These are phyloP conservation scores for Zelleria hepariella DNA, from an alignment of 2,888 invertebrate genomes.

Conservation along the genomic window DNA sequence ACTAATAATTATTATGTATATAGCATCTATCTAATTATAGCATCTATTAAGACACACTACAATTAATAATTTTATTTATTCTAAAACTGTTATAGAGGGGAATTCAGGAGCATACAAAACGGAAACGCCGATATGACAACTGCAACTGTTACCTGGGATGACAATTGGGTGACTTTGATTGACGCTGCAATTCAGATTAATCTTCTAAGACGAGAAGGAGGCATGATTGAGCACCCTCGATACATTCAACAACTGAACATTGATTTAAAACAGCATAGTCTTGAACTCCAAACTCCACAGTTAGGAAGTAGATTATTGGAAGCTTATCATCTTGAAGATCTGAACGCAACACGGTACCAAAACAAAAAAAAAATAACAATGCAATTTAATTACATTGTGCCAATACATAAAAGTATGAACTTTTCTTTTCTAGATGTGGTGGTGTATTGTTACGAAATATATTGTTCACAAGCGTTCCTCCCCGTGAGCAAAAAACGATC, in stretches of 20 bases:
- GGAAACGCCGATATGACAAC: conserved; percentile 7
- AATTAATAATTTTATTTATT: too few relatives aligned
- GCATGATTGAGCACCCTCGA: conserved; percentile 74
- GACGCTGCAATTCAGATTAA: conserved; percentile 83
- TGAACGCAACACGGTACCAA: not conserved
- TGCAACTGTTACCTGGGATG: conserved; percentile 65
- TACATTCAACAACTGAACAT: not conserved
- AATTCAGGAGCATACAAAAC: not conserved
- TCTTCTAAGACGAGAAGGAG: conserved; percentile 27
- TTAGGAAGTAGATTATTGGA: not conserved
- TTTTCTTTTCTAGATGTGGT: conserved; percentile 17
- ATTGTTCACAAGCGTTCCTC: conserved; percentile 13
- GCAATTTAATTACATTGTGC: not conserved
- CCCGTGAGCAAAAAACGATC: conserved; percentile 6
- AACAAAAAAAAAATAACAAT: not conserved
- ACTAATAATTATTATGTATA: not conserved
- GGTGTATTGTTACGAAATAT: conserved; percentile 16
- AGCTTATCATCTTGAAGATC: not conserved
- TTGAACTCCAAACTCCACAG: not conserved
- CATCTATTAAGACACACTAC: too few relatives aligned
- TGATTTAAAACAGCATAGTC: not conserved
- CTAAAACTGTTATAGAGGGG: not conserved
- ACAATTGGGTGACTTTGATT: conserved; percentile 81
- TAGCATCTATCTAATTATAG: too few relatives aligned
- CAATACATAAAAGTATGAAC: not conserved